phyloP scores from a whole-genome alignment of 2,888 invertebrate genomes.

The Thelaira solivaga region DNA sequence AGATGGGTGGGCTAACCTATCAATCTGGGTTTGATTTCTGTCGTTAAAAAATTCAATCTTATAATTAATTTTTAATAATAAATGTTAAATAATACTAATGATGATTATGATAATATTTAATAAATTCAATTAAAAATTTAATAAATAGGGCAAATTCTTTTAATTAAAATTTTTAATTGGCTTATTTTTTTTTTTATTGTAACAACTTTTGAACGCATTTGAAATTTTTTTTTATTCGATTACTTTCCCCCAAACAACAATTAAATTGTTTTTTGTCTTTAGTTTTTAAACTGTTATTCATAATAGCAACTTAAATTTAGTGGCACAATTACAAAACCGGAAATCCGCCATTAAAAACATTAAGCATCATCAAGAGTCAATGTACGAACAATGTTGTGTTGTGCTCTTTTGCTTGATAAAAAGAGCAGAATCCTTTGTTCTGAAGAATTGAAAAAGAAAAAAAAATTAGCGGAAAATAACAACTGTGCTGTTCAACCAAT shows the following conservation, averaged over 20 bases:
- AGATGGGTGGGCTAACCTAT: no score
- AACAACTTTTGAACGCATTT: background rate
- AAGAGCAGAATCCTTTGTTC: constrained; percentile 27
- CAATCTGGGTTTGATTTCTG: no score
- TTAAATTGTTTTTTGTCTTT: constrained; percentile 1
- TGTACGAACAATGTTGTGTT: constrained; percentile 43
- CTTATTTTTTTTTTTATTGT: no score
- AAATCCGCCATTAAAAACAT: constrained; percentile 65
- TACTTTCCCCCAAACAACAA: background rate
- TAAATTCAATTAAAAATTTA: no score
- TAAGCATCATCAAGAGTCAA: constrained; percentile 55
- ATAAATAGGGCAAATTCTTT: no score
- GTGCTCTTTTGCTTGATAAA: constrained; percentile 5
- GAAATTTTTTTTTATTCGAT: background rate
- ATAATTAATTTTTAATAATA: no score
- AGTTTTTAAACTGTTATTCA: constrained; percentile 20
- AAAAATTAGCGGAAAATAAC: constrained; percentile 12
- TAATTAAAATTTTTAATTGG: no score
- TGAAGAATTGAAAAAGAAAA: constrained; percentile 8
- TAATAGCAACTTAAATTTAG: constrained; percentile 54
- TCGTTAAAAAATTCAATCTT: no score
- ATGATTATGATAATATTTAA: no score
- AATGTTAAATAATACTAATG: no score
- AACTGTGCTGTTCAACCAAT: background rate
- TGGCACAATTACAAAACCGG: constrained; percentile 65